Percentiles rank a stretch among this genome's conserved stretches.
Evolutionary conservation across 2,888 invertebrate genomes (phyloP).

Genomic region (Oligia latruncula): DNA sequence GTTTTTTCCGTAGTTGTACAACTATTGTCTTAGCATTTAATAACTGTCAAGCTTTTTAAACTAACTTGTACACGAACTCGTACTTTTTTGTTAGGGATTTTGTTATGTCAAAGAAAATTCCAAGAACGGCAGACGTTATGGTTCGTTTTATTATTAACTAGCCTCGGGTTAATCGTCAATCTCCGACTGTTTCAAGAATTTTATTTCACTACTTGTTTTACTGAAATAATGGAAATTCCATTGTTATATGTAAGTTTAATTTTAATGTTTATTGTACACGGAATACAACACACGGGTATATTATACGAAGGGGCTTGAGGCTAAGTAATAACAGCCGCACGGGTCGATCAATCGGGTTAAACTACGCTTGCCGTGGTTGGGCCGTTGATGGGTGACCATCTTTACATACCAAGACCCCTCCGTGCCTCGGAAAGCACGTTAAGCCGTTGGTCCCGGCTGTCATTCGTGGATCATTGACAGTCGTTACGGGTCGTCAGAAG

Average conservation of each 20-base stretch:
- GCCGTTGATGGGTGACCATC: background rate
- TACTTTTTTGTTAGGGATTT: constrained; percentile 22
- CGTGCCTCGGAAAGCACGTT: background rate
- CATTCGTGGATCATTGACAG: background rate
- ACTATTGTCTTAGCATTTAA: constrained; percentile 45
- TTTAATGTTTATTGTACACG: background rate
- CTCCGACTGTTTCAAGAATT: background rate
- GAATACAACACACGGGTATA: too few species aligned
- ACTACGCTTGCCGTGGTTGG: background rate
- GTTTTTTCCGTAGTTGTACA: constrained; percentile 21
- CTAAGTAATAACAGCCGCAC: background rate
- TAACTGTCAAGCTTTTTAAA: constrained; percentile 43
- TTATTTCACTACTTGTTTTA: too few species aligned
- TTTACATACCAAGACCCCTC: background rate
- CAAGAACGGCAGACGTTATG: background rate
- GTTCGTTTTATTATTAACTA: constrained; percentile 1
- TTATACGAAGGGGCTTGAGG: background rate
- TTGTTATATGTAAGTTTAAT: background rate
- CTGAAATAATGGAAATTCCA: background rate
- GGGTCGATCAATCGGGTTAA: background rate
- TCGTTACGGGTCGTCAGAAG: background rate
- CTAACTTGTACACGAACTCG: constrained; percentile 18
- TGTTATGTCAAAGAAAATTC: constrained; percentile 14
- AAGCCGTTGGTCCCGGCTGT: background rate
- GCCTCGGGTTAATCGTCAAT: background rate